Evolutionary conservation across 2,888 invertebrate species (phyloP).

Genomic region (Metacarcinus magister): DNA sequence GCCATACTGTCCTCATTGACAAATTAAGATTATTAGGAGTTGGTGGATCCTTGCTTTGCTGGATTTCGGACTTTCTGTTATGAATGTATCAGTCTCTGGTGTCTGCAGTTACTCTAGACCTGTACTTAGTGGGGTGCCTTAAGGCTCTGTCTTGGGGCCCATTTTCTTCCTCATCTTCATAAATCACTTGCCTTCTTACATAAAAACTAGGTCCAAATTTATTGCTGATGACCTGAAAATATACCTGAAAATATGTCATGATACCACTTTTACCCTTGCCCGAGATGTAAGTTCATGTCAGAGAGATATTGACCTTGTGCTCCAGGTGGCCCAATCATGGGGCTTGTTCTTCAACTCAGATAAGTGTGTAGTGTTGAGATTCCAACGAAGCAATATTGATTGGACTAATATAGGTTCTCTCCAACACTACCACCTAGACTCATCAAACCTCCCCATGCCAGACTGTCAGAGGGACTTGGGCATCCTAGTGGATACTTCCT

Average conservation of each 20-base stretch:
- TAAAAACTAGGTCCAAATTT: neutral
- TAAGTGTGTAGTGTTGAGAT: neutral
- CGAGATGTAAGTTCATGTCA: neutral
- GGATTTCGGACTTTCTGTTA: conserved; percentile 11
- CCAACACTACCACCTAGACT: neutral
- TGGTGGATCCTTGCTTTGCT: neutral
- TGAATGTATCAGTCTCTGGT: neutral
- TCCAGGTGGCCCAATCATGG: neutral
- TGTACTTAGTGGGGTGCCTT: neutral
- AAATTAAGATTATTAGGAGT: neutral
- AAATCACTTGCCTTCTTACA: neutral
- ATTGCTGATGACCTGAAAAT: neutral
- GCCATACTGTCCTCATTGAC: neutral
- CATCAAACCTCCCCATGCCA: neutral
- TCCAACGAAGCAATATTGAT: neutral
- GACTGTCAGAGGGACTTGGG: neutral
- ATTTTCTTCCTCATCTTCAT: neutral
- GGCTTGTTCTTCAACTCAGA: neutral
- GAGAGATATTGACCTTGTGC: neutral
- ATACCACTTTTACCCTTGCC: neutral
- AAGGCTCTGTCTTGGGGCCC: neutral
- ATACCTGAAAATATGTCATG: neutral
- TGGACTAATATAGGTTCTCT: neutral
- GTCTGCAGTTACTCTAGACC: neutral
- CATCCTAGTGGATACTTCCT: neutral